Percentiles rank a stretch among this genome's conserved stretches.
phyloP scores from a whole-genome alignment of 2,797 vertebrate species.

The Ctenochaetus hawaiiensis region DNA sequence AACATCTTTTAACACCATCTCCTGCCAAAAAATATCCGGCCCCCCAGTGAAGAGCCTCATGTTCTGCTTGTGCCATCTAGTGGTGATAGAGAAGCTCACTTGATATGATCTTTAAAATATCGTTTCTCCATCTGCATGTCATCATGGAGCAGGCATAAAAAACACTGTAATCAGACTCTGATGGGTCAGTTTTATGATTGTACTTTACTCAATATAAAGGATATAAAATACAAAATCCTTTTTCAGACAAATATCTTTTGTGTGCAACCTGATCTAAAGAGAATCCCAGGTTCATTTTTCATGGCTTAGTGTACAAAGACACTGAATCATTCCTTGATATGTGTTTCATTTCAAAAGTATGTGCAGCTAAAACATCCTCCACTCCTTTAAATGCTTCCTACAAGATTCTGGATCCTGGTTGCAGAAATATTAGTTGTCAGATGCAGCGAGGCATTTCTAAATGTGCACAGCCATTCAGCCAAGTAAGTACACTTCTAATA shows the following conservation, averaged over 20 bases:
- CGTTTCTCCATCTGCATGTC: neutral
- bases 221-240: neutral
- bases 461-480: neutral
- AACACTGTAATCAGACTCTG: neutral
- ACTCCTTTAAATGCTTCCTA: neutral
- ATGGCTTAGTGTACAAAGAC: neutral
- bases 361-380: no score
- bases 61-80: conserved; percentile 75
- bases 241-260: neutral
- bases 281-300: neutral
- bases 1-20: conserved; percentile 27
- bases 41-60: neutral
- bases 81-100: conserved; percentile 36
- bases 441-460: neutral
- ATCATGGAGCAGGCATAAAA: neutral
- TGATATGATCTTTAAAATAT: neutral
- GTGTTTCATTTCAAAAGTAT: neutral
- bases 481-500: neutral
- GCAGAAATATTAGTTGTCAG: neutral
- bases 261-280: neutral
- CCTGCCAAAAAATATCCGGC: neutral
- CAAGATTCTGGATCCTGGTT: neutral
- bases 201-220: no score
- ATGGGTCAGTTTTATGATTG: neutral
- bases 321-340: neutral